Evolutionary conservation across 2,113 vertebrate genomes (phyloP).

Genomic region (Atrichornis clamosus): DNA sequence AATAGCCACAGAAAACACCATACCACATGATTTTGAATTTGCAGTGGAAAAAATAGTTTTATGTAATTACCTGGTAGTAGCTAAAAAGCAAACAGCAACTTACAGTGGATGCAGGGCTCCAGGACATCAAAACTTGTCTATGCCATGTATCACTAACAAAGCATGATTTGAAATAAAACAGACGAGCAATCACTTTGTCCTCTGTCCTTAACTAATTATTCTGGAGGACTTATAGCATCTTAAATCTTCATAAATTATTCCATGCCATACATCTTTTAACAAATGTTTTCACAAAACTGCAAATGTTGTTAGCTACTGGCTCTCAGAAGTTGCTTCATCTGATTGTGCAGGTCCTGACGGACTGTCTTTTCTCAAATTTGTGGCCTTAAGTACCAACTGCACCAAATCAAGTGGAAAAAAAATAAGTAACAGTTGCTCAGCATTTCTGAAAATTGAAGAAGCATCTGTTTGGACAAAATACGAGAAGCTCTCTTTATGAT

Average conservation of each 20-base stretch:
- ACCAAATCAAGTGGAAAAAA: not conserved
- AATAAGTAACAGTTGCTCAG: not conserved
- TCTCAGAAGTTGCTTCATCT: not conserved
- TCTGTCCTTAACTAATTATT: not conserved
- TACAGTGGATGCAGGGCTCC: not conserved
- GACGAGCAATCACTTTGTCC: not conserved
- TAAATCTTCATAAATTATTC: not conserved
- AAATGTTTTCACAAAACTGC: not conserved
- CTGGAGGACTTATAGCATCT: not conserved
- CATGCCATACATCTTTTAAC: not conserved
- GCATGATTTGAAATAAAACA: not conserved
- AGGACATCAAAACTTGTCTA: not conserved
- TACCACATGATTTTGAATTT: not conserved
- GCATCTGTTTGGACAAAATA: not conserved
- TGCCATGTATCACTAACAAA: not conserved
- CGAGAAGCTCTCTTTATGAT: fast-evolving
- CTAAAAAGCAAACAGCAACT: not conserved
- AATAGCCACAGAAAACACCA: not conserved
- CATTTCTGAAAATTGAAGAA: not conserved
- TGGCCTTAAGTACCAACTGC: not conserved
- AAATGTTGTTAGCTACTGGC: not conserved
- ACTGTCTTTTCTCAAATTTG: not conserved
- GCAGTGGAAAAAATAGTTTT: not conserved
- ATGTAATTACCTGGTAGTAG: not conserved
- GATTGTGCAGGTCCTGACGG: not conserved